Conservation (phyloP, 1,140 invertebrate genomes). For the Procambarus clarkii region DNA sequence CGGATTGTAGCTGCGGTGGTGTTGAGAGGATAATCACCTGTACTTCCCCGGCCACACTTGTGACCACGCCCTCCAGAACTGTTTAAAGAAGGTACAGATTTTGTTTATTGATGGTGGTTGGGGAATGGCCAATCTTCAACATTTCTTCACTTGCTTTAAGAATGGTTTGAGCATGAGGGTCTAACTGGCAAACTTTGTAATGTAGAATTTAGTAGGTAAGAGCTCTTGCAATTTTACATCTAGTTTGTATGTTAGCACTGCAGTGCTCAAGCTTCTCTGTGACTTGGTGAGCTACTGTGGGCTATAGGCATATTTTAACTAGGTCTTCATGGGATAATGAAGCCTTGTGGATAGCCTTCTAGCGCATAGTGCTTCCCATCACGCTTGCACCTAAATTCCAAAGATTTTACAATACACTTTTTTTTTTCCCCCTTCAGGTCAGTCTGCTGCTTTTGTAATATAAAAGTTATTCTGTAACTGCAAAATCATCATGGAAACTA, state of each 20-base stretch:
- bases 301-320: conserved; percentile 19
- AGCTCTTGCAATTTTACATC: conserved; percentile 38
- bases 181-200: conserved; percentile 30
- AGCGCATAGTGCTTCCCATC: conserved; percentile 10
- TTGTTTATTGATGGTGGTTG: conserved; percentile 62
- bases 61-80: conserved; percentile 61
- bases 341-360: background rate
- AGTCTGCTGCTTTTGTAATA: conserved; percentile 3
- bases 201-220: conserved; percentile 51
- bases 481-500: background rate
- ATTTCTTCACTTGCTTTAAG: conserved; percentile 56
- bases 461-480: background rate
- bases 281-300: conserved; percentile 19
- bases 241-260: conserved; percentile 40
- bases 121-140: conserved; percentile 49
- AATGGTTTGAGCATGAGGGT: conserved; percentile 63
- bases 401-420: conserved; percentile 7
- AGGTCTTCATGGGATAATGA: conserved; percentile 4
- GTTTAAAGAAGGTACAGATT: conserved; percentile 59
- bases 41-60: conserved; percentile 37
- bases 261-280: conserved; percentile 33
- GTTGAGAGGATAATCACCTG: conserved; percentile 51
- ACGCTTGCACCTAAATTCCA: conserved; percentile 16
- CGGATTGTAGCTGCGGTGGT: conserved; percentile 59
- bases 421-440: background rate